A percentile compares a stretch with the other conserved stretches of the same genome.
These are phyloP conservation scores for cattle (Bos taurus) DNA, from an alignment of 2,113 vertebrate species.

Conservation along the genomic window DNA sequence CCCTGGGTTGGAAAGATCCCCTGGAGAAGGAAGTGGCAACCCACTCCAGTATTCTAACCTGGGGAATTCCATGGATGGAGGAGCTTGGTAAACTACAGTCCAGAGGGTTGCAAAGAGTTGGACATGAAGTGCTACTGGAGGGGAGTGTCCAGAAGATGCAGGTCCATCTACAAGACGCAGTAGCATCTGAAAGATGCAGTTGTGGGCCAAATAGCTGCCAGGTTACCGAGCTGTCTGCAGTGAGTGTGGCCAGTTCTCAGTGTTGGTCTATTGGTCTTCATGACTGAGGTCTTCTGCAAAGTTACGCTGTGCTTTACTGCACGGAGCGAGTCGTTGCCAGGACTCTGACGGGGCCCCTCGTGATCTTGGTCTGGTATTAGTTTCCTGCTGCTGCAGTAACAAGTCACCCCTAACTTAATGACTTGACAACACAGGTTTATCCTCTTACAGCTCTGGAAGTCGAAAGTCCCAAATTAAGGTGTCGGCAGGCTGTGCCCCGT, in stretches of 20 bases:
- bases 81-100: background rate
- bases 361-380: background rate
- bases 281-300: rapidly evolving
- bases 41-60: background rate
- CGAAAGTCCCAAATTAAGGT: too few relatives aligned
- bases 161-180: rapidly evolving
- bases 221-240: rapidly evolving
- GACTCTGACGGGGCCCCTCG: background rate
- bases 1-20: background rate
- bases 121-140: background rate
- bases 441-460: background rate
- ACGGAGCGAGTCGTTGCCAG: rapidly evolving
- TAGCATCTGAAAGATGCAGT: rapidly evolving
- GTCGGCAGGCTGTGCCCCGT: background rate
- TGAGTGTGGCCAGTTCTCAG: rapidly evolving
- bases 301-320: rapidly evolving
- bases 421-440: background rate
- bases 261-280: rapidly evolving
- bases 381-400: background rate
- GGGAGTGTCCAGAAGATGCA: rapidly evolving
- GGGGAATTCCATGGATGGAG: background rate
- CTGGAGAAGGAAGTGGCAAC: background rate
- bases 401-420: background rate
- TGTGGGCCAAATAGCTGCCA: rapidly evolving
- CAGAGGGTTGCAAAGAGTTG: background rate